These are phyloP conservation scores for Trissolcus basalis DNA, from an alignment of 1,140 invertebrate genomes.

Conservation along the genomic window DNA sequence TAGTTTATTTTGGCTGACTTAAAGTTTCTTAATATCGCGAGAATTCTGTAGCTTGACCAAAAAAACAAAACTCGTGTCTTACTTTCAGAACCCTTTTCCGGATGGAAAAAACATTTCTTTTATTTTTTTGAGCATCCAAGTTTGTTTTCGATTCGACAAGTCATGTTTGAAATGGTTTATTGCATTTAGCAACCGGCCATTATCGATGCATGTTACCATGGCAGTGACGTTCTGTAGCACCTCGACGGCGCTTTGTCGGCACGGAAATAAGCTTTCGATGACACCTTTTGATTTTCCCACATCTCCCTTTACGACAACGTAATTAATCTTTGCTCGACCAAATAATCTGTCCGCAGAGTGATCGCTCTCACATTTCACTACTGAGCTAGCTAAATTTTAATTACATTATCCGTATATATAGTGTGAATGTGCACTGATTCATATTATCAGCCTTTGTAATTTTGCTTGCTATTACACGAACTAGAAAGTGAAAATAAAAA, in stretches of 20 bases:
- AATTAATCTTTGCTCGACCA: slow-evolving; percentile 39
- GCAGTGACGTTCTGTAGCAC: slow-evolving; percentile 10
- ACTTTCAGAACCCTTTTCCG: too few species aligned
- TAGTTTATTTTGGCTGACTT: too few species aligned
- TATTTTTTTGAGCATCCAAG: too few species aligned
- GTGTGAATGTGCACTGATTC: neutral
- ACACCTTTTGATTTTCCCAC: slow-evolving; percentile 41
- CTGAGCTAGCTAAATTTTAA: slow-evolving; percentile 1
- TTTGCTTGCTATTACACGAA: neutral
- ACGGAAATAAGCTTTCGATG: slow-evolving; percentile 18
- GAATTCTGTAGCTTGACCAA: too few species aligned
- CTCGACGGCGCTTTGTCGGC: too few species aligned
- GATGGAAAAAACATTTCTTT: too few species aligned
- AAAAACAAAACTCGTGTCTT: too few species aligned
- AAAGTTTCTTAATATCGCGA: too few species aligned
- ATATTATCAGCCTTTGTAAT: neutral
- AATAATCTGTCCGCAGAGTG: slow-evolving; percentile 27
- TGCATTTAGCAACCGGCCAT: slow-evolving; percentile 40
- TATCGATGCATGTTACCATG: slow-evolving; percentile 48
- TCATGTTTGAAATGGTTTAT: neutral
- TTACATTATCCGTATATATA: neutral
- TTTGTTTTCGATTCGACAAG: neutral
- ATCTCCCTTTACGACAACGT: slow-evolving; percentile 18
- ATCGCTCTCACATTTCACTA: slow-evolving; percentile 19
- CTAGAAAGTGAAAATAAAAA: too few species aligned